Evolutionary conservation across 2,888 invertebrate genomes (phyloP).

Genomic region (Spicauda simplicius): DNA sequence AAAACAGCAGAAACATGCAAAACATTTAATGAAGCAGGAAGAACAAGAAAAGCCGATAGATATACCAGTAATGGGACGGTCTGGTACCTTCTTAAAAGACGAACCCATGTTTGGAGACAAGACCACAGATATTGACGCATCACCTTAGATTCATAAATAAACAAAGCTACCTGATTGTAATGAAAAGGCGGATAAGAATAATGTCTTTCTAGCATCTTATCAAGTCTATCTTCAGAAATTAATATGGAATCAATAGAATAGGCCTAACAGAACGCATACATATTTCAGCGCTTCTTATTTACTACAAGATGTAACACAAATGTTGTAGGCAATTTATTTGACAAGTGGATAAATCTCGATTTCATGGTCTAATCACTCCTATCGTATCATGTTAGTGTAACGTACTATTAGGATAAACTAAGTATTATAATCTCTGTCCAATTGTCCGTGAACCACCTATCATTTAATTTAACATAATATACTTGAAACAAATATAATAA

Average conservation of each 20-base stretch:
- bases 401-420: not conserved
- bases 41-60: conserved; percentile 42
- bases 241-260: conserved; percentile 2
- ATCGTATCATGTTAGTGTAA: not conserved
- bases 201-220: not conserved
- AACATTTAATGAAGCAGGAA: conserved; percentile 42
- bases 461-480: too few relatives aligned
- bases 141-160: conserved; percentile 41
- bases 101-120: conserved; percentile 86
- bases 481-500: too few relatives aligned
- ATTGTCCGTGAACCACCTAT: not conserved
- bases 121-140: conserved; percentile 59
- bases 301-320: not conserved
- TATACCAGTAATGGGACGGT: conserved; percentile 82
- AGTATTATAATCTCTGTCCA: conserved; percentile 1
- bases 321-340: not conserved
- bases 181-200: not conserved
- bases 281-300: not conserved
- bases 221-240: not conserved
- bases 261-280: not conserved
- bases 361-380: not conserved
- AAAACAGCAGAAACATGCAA: conserved; percentile 35
- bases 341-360: not conserved
- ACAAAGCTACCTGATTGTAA: not conserved
- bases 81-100: conserved; percentile 90